Evolutionary conservation across 2,888 invertebrate genomes (phyloP), one percentile per base, ranked within the genome.

Genomic region (Eupithecia dodoneata): DNA sequence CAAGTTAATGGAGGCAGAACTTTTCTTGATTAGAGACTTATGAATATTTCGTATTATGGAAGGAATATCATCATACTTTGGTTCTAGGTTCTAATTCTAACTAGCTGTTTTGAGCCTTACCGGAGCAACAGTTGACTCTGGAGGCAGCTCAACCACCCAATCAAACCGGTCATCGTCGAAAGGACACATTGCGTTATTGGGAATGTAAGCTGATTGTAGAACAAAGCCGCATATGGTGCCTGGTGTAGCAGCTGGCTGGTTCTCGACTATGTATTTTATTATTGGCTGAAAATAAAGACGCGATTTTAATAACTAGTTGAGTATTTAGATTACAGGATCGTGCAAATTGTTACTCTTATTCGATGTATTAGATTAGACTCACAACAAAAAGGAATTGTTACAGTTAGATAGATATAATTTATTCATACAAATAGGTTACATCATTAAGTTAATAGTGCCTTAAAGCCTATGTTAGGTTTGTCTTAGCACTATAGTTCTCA

Each of bases 201-300:
- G 88, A 72, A 91, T 83, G 0, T 86, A 82, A 0, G 83, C 86
- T 3, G 86, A 87, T 89, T 97, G 97, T 10, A 96, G 83, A 6
- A 96, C 81, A 4, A 96, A 90, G 0, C 96, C 96, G 83, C 97
- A 97, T 77, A 96, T 93, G 55, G 95, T 92, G 13, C 92, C 89
- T 0, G 96, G 91, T 2, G 95, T 94, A 7, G 96, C 90, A 79
- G 94, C 91, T 13, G 93, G 93, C 73, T 93, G 93, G 42, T 94
- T 94, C 78, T 94, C 94, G 41, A 97, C 88, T 72, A 97, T 97
- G 85, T 96, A 95, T n/a, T 95, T 85, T 45, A 96, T 83, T 18
- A 96, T 95, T 15, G 96, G 96, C 96, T 97, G 70, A 94, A 93
- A 78, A 41, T 30, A 74, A 55, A 69, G 10, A n/a, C 15, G 2